These are phyloP conservation scores for Cerastis rubricosa DNA, from an alignment of 2,888 invertebrate species.

Conservation along the genomic window DNA sequence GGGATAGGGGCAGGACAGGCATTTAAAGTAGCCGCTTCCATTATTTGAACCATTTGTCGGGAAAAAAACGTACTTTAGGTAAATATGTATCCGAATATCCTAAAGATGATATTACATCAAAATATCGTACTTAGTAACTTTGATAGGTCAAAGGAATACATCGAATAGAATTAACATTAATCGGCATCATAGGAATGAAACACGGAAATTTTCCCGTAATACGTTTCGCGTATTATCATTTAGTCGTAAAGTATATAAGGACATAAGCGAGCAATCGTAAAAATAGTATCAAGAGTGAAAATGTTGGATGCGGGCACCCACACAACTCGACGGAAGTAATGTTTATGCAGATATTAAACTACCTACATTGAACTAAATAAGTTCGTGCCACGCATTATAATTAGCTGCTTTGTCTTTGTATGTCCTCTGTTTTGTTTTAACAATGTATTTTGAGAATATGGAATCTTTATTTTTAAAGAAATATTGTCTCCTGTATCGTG, in stretches of 20 bases:
- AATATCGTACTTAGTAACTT: background rate
- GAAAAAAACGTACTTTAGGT: too few species aligned
- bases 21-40: too few species aligned
- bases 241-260: conserved; percentile 50
- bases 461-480: conserved; percentile 22
- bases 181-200: background rate
- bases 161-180: background rate
- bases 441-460: conserved; percentile 50
- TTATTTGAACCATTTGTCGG: too few species aligned
- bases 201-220: conserved; percentile 27
- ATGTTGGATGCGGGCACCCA: conserved; percentile 86
- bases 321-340: conserved; percentile 84
- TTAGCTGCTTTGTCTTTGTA: conserved; percentile 60
- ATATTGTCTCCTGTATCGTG: background rate
- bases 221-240: conserved; percentile 38
- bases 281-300: conserved; percentile 78
- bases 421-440: conserved; percentile 52
- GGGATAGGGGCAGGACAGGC: too few species aligned
- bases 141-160: background rate
- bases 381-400: conserved; percentile 79
- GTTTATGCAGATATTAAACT: conserved; percentile 79
- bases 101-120: background rate
- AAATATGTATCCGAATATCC: too few species aligned
- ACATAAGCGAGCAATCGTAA: conserved; percentile 64
- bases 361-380: conserved; percentile 80